Percentiles rank a stretch among this genome's conserved stretches.
Conservation (phyloP, 2,113 vertebrate genomes). For the Crotalus helleri region DNA sequence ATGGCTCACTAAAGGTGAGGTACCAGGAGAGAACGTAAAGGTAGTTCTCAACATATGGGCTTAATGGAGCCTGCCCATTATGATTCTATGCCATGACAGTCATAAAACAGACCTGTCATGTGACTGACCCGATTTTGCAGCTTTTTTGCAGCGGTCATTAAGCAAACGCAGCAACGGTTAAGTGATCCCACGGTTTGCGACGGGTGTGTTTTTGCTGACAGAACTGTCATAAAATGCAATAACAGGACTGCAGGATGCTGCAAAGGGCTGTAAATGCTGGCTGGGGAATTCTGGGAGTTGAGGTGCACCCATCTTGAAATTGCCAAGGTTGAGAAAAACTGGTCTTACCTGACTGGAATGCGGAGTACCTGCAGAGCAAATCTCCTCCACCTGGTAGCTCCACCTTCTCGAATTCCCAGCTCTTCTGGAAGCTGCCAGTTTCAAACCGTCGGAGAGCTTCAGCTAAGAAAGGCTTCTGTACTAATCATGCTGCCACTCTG, state of each 20-base stretch:
- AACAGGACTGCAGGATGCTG: not conserved
- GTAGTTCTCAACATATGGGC: not conserved
- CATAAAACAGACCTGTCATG: not conserved
- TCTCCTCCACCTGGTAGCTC: not conserved
- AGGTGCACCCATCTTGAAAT: not conserved
- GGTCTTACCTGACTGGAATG: not conserved
- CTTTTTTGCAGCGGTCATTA: not conserved
- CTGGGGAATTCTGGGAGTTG: not conserved
- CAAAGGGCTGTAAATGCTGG: not conserved
- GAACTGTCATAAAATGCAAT: not conserved
- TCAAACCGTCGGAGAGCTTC: not conserved
- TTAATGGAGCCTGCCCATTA: not conserved
- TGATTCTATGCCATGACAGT: not conserved
- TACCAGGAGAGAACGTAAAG: not conserved
- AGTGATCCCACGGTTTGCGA: not conserved
- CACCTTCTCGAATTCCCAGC: not conserved
- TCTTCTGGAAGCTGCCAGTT: not conserved
- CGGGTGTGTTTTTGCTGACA: not conserved
- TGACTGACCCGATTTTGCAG: not conserved
- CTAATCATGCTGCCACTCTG: not conserved
- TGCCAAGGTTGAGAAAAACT: not conserved
- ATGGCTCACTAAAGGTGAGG: not conserved
- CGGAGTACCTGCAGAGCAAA: not conserved
- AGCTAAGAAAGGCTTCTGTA: not conserved
- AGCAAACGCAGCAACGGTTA: not conserved